Conservation (phyloP, 2,888 invertebrate genomes). For the Ormyrus labotus region DNA sequence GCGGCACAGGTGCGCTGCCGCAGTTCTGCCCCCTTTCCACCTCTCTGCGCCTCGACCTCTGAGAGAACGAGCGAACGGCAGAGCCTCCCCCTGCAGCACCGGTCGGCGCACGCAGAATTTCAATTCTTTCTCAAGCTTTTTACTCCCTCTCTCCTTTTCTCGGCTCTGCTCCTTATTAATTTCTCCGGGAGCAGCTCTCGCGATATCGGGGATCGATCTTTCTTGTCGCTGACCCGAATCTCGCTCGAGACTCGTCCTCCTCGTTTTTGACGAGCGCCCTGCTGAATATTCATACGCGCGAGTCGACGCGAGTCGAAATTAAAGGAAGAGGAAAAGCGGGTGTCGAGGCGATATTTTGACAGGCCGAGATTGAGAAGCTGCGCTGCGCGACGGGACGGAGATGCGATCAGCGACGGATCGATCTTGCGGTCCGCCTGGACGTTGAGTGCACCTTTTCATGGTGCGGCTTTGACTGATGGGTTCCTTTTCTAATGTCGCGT, state of each 20-base stretch:
- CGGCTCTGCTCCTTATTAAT: constrained; percentile 30
- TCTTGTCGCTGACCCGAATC: constrained; percentile 32
- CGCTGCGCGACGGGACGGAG: neutral
- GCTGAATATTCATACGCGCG: constrained; percentile 35
- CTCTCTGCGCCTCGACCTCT: constrained; percentile 34
- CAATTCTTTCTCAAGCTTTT: constrained; percentile 65
- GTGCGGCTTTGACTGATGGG: neutral
- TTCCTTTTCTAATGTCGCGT: neutral
- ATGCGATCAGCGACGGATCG: neutral
- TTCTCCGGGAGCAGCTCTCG: neutral
- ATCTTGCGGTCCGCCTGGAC: neutral
- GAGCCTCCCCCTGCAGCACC: constrained; percentile 18
- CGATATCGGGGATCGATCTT: constrained; percentile 10
- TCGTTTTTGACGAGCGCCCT: too few species aligned
- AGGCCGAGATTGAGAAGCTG: constrained; percentile 15
- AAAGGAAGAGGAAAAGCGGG: neutral
- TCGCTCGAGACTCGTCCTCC: neutral
- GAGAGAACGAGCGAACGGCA: neutral
- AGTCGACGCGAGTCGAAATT: neutral
- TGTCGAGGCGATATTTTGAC: neutral
- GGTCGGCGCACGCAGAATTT: constrained; percentile 67
- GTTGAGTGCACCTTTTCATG: neutral
- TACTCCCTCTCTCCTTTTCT: constrained; percentile 49
- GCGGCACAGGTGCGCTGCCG: constrained; percentile 70
- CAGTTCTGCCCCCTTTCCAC: constrained; percentile 58